Base-by-base conservation (phyloP, 2,113 vertebrate genomes). In the Catharus bicknelli region DNA sequence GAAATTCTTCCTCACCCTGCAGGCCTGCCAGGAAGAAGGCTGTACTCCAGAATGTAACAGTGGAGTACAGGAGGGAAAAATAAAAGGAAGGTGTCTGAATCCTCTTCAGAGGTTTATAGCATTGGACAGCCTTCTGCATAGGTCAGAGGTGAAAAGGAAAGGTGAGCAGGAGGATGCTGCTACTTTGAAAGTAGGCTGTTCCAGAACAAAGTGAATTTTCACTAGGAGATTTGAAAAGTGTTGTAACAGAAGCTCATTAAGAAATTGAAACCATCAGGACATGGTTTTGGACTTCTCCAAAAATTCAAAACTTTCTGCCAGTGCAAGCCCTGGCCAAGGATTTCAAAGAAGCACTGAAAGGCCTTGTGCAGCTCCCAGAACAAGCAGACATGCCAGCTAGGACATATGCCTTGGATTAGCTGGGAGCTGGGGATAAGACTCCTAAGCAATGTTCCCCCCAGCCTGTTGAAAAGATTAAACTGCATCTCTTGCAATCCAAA, bases 241-340 rank as follows among this genome's bases (percentile, higher is more conserved):
- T 20, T 43, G 5, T 62, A 86, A 85, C 26, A 80, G 68, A 80
- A 91, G 36, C 10, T 43, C 22, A 36, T 77, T 73, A 67, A 53
- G n/a, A 93, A 94, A 91, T 51, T 4, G 5, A 90, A 96, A 88
- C 47, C 47, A 83, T 66, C 29, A 74, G 40, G 40, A 83, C 30
- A 85, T 57, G 45, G 45, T 68, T 73, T 48, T 0, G 30, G 23
- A 83, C 43, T 77, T 88, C 47, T 86, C 48, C 5, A 90, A 90
- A 94, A 93, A 75, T 50, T 30, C 36, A 74, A 7, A 83, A 67
- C 5, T 51, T 91, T 80, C 36, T 92, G 93, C 76, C 76, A 95
- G 6, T n/a, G 57, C 21, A 78, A 34, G 38, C 13, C 17, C 18
- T 61, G 15, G 36, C 64, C 61, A 78, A 36, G 13, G 13, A 17